phyloP scores from a whole-genome alignment of 1,140 invertebrate genomes.

The Drosophila nasuta region DNA sequence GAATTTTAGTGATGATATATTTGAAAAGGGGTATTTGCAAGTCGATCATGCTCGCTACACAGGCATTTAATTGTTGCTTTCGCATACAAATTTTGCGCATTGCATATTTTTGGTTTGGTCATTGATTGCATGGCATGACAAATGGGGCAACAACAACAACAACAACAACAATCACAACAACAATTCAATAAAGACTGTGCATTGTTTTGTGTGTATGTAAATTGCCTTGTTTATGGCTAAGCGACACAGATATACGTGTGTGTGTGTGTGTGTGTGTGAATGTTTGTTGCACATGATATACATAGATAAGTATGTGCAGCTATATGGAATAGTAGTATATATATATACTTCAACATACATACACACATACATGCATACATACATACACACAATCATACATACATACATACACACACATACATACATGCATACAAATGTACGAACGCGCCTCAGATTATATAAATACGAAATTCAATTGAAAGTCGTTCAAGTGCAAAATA shows the following conservation, averaged over 20 bases:
- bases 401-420: neutral
- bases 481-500: slow-evolving; percentile 77
- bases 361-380: neutral
- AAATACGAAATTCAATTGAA: slow-evolving; percentile 77
- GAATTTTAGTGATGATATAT: neutral
- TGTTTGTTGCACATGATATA: slow-evolving; percentile 3
- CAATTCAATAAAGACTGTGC: slow-evolving; percentile 55
- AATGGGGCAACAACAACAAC: slow-evolving; percentile 27
- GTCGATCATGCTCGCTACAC: neutral
- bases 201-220: slow-evolving; percentile 52
- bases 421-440: neutral
- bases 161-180: slow-evolving; percentile 37
- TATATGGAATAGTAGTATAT: slow-evolving; percentile 23
- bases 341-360: neutral
- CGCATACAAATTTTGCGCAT: slow-evolving; percentile 16
- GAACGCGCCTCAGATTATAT: slow-evolving; percentile 59
- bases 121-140: slow-evolving; percentile 59
- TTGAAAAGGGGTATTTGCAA: neutral
- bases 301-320: neutral
- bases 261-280: too few relatives aligned
- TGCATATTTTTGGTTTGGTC: slow-evolving; percentile 42
- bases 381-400: neutral
- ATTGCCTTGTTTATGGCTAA: slow-evolving; percentile 65
- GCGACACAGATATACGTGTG: slow-evolving; percentile 26
- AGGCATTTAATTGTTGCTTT: slow-evolving; percentile 10